Evolutionary conservation across 2,797 vertebrate genomes (phyloP).

Genomic region (Sebastes diploproa): DNA sequence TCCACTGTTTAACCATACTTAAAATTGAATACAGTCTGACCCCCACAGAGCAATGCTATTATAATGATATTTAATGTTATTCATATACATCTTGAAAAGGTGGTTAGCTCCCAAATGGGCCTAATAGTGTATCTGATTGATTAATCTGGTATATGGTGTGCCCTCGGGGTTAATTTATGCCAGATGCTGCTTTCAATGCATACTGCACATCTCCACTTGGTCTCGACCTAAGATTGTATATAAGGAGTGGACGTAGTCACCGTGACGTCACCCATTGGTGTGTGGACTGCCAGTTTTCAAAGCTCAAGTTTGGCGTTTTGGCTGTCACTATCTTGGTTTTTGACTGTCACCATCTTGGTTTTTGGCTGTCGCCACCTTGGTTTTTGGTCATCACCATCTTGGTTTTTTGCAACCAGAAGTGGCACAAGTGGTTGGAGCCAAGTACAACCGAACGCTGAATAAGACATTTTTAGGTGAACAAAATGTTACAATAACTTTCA

Average conservation of each 20-base stretch:
- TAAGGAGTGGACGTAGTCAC: too few species aligned
- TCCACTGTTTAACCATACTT: background rate
- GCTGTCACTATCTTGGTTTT: too few species aligned
- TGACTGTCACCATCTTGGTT: too few species aligned
- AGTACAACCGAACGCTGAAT: too few species aligned
- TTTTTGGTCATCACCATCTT: fast-evolving
- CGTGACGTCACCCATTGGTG: too few species aligned
- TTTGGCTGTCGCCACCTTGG: too few species aligned
- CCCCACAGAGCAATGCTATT: background rate
- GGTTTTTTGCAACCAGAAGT: too few species aligned
- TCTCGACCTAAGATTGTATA: background rate
- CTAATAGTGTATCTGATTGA: background rate
- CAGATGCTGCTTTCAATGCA: background rate
- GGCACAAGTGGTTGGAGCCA: too few species aligned
- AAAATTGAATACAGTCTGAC: background rate
- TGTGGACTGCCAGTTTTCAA: too few species aligned
- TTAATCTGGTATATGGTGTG: background rate
- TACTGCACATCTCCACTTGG: background rate
- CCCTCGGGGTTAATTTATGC: background rate
- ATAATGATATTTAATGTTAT: background rate
- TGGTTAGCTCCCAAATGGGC: background rate
- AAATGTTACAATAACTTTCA: too few species aligned
- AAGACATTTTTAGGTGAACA: too few species aligned
- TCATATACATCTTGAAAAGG: background rate
- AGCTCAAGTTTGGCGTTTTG: too few species aligned